A percentile compares a stretch with the other conserved stretches of the same genome.
Conservation (phyloP, 1,140 invertebrate genomes). For the Zaprionus africanus region DNA sequence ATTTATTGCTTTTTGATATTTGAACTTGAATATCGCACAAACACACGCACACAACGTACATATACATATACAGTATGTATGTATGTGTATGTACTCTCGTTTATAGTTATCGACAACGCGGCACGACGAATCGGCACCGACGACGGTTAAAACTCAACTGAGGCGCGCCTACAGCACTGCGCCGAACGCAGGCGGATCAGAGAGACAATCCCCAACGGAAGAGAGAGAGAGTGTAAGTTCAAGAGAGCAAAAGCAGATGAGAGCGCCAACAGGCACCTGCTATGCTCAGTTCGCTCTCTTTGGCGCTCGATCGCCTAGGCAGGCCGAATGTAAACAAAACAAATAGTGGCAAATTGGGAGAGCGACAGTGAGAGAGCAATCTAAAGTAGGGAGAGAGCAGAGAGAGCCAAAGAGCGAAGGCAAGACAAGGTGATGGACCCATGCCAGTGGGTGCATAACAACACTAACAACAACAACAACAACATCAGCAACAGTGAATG, state of each 20-base stretch:
- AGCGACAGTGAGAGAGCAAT: not conserved
- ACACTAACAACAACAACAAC: constrained; percentile 6
- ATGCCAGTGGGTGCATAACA: constrained; percentile 65
- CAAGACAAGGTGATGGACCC: constrained; percentile 68
- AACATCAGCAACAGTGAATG: constrained; percentile 19
- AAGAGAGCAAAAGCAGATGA: constrained; percentile 27
- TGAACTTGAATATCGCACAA: constrained; percentile 64
- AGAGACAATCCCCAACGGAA: constrained; percentile 25
- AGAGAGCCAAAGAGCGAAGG: constrained; percentile 1
- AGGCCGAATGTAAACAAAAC: constrained; percentile 73
- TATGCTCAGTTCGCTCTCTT: constrained; percentile 40
- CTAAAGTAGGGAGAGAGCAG: constrained; percentile 5
- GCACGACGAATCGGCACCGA: constrained; percentile 76
- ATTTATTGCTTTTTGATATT: constrained; percentile 67
- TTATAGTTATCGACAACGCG: constrained; percentile 65
- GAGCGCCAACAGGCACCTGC: constrained; percentile 51
- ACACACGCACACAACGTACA: constrained; percentile 23
- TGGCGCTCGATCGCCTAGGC: constrained; percentile 52
- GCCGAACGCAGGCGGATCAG: constrained; percentile 55
- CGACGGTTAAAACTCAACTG: constrained; percentile 73
- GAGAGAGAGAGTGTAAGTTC: constrained; percentile 19
- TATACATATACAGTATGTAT: constrained; percentile 47
- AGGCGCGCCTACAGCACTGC: constrained; percentile 47
- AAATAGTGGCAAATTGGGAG: constrained; percentile 25
- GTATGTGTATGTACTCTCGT: constrained; percentile 48